Conservation (phyloP, 2,113 vertebrate species). For the Callipepla squamata region DNA sequence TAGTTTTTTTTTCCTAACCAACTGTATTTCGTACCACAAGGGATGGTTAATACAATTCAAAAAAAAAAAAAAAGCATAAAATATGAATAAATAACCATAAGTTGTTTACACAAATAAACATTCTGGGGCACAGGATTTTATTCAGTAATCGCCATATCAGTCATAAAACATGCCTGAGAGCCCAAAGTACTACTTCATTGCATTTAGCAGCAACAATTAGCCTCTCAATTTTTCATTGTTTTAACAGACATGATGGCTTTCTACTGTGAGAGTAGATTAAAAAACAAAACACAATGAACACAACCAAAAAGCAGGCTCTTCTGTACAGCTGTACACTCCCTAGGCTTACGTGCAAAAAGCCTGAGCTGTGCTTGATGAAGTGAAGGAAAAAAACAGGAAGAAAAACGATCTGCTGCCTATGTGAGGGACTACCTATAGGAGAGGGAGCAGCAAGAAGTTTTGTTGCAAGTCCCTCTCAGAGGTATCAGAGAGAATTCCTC, state of each 20-base stretch:
- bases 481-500: conserved; percentile 30
- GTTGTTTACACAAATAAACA: conserved; percentile 34
- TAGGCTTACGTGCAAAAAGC: not conserved
- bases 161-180: conserved; percentile 25
- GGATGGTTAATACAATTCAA: not conserved
- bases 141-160: conserved; percentile 18
- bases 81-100: conserved; percentile 24
- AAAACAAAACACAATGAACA: not conserved
- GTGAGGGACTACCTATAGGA: not conserved
- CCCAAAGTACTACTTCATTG: conserved; percentile 15
- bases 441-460: not conserved
- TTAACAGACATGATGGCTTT: not conserved
- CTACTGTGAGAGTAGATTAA: not conserved
- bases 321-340: accelerated
- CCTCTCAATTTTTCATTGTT: not conserved
- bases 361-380: not conserved
- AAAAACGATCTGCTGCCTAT: not conserved
- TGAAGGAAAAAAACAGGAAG: not conserved
- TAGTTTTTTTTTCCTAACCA: not conserved
- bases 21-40: not conserved
- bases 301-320: not conserved
- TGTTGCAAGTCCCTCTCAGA: accelerated
- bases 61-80: not conserved
- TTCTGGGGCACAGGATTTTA: conserved; percentile 24
- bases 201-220: conserved; percentile 35